Evolutionary conservation across 2,797 vertebrate genomes (phyloP), one percentile per base, ranked within the genome.

Genomic region (Protonibea diacanthus): DNA sequence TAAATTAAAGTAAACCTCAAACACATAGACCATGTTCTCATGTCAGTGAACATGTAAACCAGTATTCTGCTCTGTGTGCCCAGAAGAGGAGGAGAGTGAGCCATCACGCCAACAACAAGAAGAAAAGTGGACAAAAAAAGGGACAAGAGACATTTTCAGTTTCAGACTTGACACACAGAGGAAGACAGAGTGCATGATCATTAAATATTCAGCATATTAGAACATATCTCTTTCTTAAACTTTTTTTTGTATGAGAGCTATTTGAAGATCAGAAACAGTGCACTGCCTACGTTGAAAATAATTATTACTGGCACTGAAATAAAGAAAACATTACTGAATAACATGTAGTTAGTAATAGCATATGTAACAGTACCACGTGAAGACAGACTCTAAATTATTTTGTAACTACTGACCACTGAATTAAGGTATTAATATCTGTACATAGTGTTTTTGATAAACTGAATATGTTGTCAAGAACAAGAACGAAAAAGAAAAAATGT

Each of bases 11-110:
- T 74, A 69, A 66, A 78, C 84, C 67, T 79, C 29, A 59, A 63
- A 60, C 60, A 81, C 59, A 79, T 59, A 67, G 10, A 76, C 52
- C 60, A 76, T 74, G 66, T 78, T 76, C 52, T 82, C 33, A 68
- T 52, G 61, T 82, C 76, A 87, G 83, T 81, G 83, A 91, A 86
- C 83, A 79, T 89, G 85, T 90, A 85, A 85, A 92, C 85, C 84
- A 81, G 81, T 81, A 68, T 83, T 78, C 78, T 87, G 63, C 76
- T 89, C 66, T 61, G 71, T 83, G 78, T 74, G 74, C 68, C 76
- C 68, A 44, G 60, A 75, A 42, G 8, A 59, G 52, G n/a, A 74
- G 23, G 44, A 21, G 63, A 53, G 64, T 63, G 55, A 84, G 17
- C 73, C 48, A 68, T 60, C 53, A 68, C 67, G 11, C 14, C 42